Conservation (phyloP, 2,888 invertebrate species). For the Tipula helvola region DNA sequence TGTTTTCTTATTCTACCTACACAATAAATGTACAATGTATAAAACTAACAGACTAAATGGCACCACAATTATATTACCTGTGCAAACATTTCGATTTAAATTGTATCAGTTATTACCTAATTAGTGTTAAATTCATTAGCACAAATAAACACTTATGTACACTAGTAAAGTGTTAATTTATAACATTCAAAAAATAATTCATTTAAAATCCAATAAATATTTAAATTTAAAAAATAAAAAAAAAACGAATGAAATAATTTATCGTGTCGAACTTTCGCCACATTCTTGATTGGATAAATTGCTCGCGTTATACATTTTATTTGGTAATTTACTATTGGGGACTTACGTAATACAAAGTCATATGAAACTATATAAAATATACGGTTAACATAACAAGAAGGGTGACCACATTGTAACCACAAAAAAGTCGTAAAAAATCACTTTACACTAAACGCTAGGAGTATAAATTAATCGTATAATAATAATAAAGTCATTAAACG, state of each 20-base stretch:
- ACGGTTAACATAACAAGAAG: too few species aligned
- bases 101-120: neutral
- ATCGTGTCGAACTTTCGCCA: neutral
- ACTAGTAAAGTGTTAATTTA: neutral
- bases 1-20: too few species aligned
- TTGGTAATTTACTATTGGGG: neutral
- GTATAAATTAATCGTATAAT: too few species aligned
- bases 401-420: neutral
- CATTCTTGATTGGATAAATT: neutral
- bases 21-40: too few species aligned
- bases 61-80: too few species aligned
- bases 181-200: neutral
- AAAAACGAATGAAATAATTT: neutral
- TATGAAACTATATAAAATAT: too few species aligned
- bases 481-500: neutral
- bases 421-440: neutral
- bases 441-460: neutral
- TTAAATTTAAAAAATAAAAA: neutral
- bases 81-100: too few species aligned
- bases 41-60: too few species aligned
- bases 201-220: neutral
- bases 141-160: neutral
- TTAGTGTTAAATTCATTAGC: neutral
- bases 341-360: neutral
- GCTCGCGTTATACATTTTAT: too few species aligned